These are phyloP conservation scores for Anthopleura sola DNA, from an alignment of 64 coral and sea anemone genomes.

Conservation along the genomic window DNA sequence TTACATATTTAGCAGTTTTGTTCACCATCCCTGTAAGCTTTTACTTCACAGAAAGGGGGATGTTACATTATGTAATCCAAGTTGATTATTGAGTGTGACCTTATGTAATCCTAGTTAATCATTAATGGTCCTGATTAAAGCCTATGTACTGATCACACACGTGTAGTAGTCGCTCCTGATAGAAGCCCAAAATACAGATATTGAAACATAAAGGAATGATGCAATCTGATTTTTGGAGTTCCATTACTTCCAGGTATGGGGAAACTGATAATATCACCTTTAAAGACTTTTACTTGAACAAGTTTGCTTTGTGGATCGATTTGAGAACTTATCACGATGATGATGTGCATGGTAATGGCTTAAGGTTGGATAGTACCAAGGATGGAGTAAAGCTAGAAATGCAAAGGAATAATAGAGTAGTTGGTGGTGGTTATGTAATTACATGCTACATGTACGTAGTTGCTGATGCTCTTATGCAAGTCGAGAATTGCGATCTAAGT, in stretches of 20 bases:
- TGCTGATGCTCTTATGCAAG: constrained; percentile 15
- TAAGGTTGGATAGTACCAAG: background rate
- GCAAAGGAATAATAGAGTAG: background rate
- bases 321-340: background rate
- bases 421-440: too few relatives aligned
- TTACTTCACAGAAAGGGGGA: background rate
- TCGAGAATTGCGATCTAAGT: background rate
- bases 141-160: too few relatives aligned
- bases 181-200: too few relatives aligned
- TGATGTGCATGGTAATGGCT: background rate
- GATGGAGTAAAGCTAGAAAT: constrained; percentile 29
- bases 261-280: background rate
- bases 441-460: constrained; percentile 3
- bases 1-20: background rate
- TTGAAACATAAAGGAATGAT: constrained; percentile 25
- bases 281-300: constrained; percentile 3
- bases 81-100: background rate
- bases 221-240: background rate
- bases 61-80: background rate
- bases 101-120: too few relatives aligned
- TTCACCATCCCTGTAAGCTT: background rate
- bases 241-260: background rate
- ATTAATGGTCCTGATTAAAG: too few relatives aligned
- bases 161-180: too few relatives aligned
- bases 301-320: constrained; percentile 21